These are phyloP conservation scores for Cryptotis parvus DNA, from an alignment of 2,113 vertebrate species.

Conservation along the genomic window DNA sequence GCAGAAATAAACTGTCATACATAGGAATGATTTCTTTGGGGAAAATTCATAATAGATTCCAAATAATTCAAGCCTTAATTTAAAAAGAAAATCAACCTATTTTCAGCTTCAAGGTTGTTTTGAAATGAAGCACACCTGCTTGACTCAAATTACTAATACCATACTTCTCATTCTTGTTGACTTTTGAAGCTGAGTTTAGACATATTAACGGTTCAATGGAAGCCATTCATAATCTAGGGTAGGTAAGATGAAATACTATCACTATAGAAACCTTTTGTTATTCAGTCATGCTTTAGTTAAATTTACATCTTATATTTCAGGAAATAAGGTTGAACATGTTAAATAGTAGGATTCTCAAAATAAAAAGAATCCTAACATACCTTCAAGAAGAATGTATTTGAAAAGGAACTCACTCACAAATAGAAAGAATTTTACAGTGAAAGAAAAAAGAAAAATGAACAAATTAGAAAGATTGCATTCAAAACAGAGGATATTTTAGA, in stretches of 20 bases:
- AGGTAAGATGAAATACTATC: background rate
- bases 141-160: conserved; percentile 15
- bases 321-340: background rate
- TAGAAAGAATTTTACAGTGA: background rate
- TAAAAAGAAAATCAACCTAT: conserved; percentile 25
- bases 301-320: background rate
- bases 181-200: conserved; percentile 17
- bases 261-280: background rate
- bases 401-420: background rate
- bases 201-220: background rate
- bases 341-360: conserved; percentile 26
- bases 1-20: background rate
- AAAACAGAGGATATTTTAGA: background rate
- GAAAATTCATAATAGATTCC: background rate
- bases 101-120: background rate
- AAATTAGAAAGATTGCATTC: background rate
- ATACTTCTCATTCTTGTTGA: background rate
- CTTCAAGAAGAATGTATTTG: background rate
- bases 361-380: background rate
- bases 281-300: background rate
- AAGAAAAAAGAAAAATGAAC: background rate
- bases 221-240: background rate
- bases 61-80: conserved; percentile 3
- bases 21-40: conserved; percentile 7
- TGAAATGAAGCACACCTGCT: background rate